Percentiles rank a stretch among this genome's conserved stretches.
phyloP scores from a whole-genome alignment of 1,140 invertebrate species.

The Polypedilum pembai region DNA sequence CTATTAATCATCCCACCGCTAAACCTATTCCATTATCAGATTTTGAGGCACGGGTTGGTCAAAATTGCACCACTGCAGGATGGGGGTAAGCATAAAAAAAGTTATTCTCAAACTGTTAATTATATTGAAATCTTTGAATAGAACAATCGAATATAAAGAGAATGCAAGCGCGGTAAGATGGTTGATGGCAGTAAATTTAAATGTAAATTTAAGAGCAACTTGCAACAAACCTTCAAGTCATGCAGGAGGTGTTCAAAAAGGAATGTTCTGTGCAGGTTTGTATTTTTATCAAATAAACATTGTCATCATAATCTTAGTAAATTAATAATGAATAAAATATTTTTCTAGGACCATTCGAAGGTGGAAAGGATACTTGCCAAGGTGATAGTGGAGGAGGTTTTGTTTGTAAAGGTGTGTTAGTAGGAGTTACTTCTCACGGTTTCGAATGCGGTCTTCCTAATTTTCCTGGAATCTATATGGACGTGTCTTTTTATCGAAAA shows the following conservation, averaged over 20 bases:
- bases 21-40: not conserved
- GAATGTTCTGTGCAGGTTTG: conserved; percentile 41
- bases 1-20: not conserved
- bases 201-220: conserved; percentile 37
- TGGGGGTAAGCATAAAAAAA: conserved; percentile 38
- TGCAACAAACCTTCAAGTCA: conserved; percentile 34
- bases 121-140: too few relatives aligned
- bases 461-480: conserved; percentile 64
- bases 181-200: conserved; percentile 35
- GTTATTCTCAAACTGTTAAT: too few relatives aligned
- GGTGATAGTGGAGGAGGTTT: conserved; percentile 56
- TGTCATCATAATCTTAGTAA: too few relatives aligned
- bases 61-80: conserved; percentile 37
- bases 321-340: too few relatives aligned
- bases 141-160: conserved; percentile 34
- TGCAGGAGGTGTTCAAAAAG: conserved; percentile 33
- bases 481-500: conserved; percentile 51
- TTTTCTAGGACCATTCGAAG: conserved; percentile 36
- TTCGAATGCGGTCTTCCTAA: conserved; percentile 55
- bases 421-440: conserved; percentile 67
- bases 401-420: conserved; percentile 46
- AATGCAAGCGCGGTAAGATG: conserved; percentile 31
- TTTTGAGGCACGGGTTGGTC: conserved; percentile 30
- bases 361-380: conserved; percentile 37
- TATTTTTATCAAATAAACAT: too few relatives aligned